Evolutionary conservation across 1,140 invertebrate genomes (phyloP).

Genomic region (Heliconius hermathena): DNA sequence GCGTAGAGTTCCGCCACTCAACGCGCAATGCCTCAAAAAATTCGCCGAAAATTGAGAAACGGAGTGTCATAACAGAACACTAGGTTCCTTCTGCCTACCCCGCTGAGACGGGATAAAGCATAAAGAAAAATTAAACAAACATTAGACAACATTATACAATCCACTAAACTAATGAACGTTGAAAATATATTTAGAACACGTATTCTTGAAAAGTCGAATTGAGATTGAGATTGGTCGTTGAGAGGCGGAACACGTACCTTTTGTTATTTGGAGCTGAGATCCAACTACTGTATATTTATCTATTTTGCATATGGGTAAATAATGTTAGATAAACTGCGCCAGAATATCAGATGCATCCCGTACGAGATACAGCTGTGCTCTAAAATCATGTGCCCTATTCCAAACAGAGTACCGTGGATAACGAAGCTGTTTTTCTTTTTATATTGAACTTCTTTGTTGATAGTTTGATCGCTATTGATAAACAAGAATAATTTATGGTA

Average conservation of each 20-base stretch:
- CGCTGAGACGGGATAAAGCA: too few species aligned
- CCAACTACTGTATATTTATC: slow-evolving; percentile 44
- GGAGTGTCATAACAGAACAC: too few species aligned
- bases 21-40: too few species aligned
- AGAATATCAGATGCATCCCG: not conserved
- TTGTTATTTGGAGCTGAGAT: slow-evolving; percentile 43
- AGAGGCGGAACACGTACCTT: slow-evolving; percentile 44
- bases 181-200: slow-evolving; percentile 37
- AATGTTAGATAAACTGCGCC: slow-evolving; percentile 32
- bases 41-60: too few species aligned
- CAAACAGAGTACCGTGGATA: not conserved
- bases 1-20: too few species aligned
- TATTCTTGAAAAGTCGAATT: slow-evolving; percentile 35
- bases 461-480: not conserved
- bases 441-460: slow-evolving; percentile 9
- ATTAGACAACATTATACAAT: slow-evolving; percentile 13
- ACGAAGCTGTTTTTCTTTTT: not conserved
- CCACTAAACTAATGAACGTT: slow-evolving; percentile 31
- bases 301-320: slow-evolving; percentile 46
- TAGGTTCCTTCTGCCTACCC: too few species aligned
- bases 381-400: slow-evolving; percentile 2
- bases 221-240: slow-evolving; percentile 40
- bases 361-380: slow-evolving; percentile 3
- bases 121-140: not conserved
- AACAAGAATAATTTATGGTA: slow-evolving; percentile 8